Evolutionary conservation across 1,140 invertebrate genomes (phyloP).

Genomic region (Triops cancriformis): DNA sequence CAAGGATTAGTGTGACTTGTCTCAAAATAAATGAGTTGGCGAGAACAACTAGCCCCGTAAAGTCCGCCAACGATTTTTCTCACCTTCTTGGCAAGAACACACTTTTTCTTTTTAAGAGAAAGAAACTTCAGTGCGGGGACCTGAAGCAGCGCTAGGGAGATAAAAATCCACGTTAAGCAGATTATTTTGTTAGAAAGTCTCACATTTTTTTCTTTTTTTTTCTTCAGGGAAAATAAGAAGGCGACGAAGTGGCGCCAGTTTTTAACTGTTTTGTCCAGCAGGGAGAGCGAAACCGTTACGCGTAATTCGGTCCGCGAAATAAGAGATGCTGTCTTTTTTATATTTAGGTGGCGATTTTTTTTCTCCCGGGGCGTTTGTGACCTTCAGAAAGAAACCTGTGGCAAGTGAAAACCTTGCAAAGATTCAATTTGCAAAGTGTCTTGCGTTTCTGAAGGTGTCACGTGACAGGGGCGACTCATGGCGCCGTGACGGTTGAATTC

Average conservation of each 20-base stretch:
- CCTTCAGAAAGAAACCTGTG: not conserved
- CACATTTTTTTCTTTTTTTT: not conserved
- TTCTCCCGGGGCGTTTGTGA: not conserved
- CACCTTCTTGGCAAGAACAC: not conserved
- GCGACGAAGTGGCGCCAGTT: not conserved
- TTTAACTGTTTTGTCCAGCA: not conserved
- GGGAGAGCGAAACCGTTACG: not conserved
- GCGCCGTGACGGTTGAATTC: too few relatives aligned
- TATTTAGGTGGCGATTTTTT: not conserved
- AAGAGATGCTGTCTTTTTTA: not conserved
- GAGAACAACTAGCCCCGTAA: not conserved
- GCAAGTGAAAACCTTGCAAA: not conserved
- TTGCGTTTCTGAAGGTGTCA: not conserved
- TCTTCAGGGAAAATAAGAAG: not conserved
- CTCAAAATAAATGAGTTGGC: not conserved
- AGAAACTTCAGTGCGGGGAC: not conserved
- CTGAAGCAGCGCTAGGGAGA: not conserved
- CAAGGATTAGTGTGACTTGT: not conserved
- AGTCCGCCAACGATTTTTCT: not conserved
- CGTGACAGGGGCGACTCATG: not conserved
- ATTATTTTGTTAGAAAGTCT: not conserved
- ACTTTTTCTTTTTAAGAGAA: not conserved
- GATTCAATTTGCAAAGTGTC: not conserved
- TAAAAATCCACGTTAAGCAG: not conserved
- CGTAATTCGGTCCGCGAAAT: not conserved